phyloP scores from a whole-genome alignment of 2,888 invertebrate genomes.

The Drosophila eohydei region DNA sequence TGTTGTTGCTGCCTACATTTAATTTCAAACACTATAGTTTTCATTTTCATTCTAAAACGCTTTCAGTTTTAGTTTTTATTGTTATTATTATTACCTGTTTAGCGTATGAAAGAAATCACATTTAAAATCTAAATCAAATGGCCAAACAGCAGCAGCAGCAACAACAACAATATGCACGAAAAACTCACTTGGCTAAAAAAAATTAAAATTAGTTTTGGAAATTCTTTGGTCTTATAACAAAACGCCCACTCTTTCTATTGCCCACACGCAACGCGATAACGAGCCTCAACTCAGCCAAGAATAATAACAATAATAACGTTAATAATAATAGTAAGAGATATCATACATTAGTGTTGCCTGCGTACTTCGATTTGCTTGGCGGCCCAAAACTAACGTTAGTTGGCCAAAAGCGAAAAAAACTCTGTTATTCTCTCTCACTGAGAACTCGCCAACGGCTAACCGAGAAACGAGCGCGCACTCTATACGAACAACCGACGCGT shows the following conservation, averaged over 20 bases:
- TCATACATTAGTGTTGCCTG: conserved; percentile 45
- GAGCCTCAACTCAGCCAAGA: conserved; percentile 25
- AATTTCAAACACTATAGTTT: conserved; percentile 46
- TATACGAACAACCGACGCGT: conserved; percentile 67
- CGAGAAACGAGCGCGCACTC: conserved; percentile 37
- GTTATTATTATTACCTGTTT: conserved; percentile 43
- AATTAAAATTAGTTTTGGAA: conserved; percentile 5
- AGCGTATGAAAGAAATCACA: conserved; percentile 52
- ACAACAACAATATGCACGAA: conserved; percentile 16
- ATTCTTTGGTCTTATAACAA: conserved; percentile 34
- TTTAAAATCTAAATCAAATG: conserved; percentile 24
- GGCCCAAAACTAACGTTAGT: conserved; percentile 56
- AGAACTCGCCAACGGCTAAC: conserved; percentile 48
- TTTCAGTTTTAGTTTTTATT: conserved; percentile 44
- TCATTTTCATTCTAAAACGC: conserved; percentile 23
- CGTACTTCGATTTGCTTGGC: conserved; percentile 62
- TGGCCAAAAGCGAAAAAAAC: conserved; percentile 45
- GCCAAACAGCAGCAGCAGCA: conserved; percentile 1
- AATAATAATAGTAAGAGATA: conserved; percentile 24
- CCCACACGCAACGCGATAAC: conserved; percentile 54
- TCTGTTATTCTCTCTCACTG: conserved; percentile 14
- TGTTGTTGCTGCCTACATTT: conserved; percentile 38
- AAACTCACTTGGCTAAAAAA: neutral
- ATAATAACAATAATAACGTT: conserved; percentile 26
- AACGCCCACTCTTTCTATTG: conserved; percentile 57